Base-by-base conservation (phyloP, 2,888 invertebrate genomes). In the Ceramica pisi region DNA sequence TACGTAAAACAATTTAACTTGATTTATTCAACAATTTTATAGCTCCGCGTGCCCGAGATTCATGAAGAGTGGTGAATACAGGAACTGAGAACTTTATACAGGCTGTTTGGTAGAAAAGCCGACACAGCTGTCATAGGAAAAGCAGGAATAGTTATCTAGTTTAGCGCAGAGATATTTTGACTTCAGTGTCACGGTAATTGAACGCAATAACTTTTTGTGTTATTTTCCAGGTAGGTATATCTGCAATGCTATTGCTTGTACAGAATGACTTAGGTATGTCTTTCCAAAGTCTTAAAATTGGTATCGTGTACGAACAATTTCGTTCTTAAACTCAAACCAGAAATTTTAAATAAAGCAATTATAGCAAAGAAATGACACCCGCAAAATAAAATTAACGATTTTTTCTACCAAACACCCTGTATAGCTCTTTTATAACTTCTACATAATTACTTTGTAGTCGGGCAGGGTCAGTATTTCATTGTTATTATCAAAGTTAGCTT, bases 401-500 rank as follows among this genome's bases (percentile, higher is more conserved):
- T 57, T 38, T 51, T 26, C 14, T 23, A 57, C 35, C 21, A 16
- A 21, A 57, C 57, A 57, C 7, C 38, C 57, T 68, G 63, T 63
- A 72, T 65, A 73, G 73, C 67, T 53, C 53, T 68, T 67, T 66
- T 72, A 71, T 70, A 72, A 71, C 71, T 70, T 77, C 71, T 59
- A 77, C 53, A 77, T 75, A 75, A 77, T 75, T 75, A 77, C 71
- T 75, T 77, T 75, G 71, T 71, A 71, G 71, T 75, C 73, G 74
- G 72, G 82, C 61, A 67, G 62, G 74, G 81, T 73, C 86, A 77
- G 87, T 89, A 87, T 88, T 88, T 87, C 83, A 88, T 76, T 81
- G 82, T 85, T 87, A 85, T 84, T 85, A 80, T 81, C 71, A 82
- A 88, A 85, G 85, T 88, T 89, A 60, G 66, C 72, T 86, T 84